Evolutionary conservation across 2,797 vertebrate species (phyloP).

Genomic region (Vipera ursinii): DNA sequence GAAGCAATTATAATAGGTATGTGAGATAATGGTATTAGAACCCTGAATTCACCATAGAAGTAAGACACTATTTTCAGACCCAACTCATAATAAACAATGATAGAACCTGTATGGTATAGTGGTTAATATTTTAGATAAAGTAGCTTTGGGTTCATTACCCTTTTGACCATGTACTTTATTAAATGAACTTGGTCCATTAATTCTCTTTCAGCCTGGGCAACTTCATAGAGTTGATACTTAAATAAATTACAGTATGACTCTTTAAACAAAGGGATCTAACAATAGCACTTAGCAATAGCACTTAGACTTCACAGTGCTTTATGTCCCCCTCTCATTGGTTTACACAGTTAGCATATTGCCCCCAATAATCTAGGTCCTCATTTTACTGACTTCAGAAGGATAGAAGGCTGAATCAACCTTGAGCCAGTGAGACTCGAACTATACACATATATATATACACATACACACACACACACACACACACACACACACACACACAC

Average conservation of each 20-base stretch:
- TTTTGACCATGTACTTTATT: neutral
- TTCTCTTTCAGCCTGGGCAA: neutral
- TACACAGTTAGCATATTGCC: no score
- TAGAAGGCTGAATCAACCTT: no score
- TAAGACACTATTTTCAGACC: neutral
- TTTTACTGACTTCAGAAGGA: no score
- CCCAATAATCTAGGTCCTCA: no score
- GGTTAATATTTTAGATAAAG: neutral
- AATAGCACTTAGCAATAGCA: no score
- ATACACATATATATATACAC: no score
- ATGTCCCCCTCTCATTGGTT: no score
- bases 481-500: no score
- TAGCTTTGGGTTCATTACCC: neutral
- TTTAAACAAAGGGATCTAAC: neutral
- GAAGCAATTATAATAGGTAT: neutral
- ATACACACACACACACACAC: no score
- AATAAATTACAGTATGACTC: neutral
- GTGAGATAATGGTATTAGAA: neutral
- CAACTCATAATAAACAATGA: neutral
- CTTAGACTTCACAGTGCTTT: no score
- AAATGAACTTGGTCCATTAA: neutral
- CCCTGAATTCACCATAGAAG: neutral
- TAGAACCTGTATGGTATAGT: neutral
- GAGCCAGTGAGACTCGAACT: no score
- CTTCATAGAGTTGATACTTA: neutral